Evolutionary conservation across 2,888 invertebrate genomes (phyloP), one percentile per base, ranked within the genome.

Genomic region (Drosophila sordidapex): DNA sequence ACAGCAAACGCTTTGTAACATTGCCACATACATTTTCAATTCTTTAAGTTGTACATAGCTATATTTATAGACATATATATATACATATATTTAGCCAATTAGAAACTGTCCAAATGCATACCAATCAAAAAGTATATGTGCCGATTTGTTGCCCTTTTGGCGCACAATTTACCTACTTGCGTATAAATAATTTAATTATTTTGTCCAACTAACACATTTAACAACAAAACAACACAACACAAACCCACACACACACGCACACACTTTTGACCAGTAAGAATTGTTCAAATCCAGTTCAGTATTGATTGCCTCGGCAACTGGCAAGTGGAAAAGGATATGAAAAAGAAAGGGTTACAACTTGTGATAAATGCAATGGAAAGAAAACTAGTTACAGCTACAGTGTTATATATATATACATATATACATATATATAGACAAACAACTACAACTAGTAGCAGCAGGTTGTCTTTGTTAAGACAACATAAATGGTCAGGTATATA

Each of bases 251-350:
- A 52, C 10, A 52, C 13, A 43, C 29, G 21, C 35, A 65, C 29
- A 29, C 29, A 54, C n/a, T 6, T 13, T 21, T 58, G 57, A 21
- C 43, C 61, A 56, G 51, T 54, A 73, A 75, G 85, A 74, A 83
- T 88, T 81, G 79, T 65, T 87, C 71, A 82, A 90, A 83, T 82
- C 80, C 76, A 82, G 89, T 89, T 89, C 76, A 77, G 71, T 90
- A 90, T 87, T 90, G 87, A 87, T 87, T 78, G 82, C 57, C 70
- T 71, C 69, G 54, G 21, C 69, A 61, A 46, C 46, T 15, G 46
- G 67, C 43, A 70, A 72, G 63, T 64, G 74, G 69, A 70, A 63
- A 78, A 67, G 76, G 73, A 74, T 75, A 70, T 43, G 70, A 63
- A 75, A 74, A 29, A 73, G 38, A 49, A 82, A 64, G 74, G 66